Conservation (phyloP, 2,797 vertebrate genomes). For the Poecilia picta region DNA sequence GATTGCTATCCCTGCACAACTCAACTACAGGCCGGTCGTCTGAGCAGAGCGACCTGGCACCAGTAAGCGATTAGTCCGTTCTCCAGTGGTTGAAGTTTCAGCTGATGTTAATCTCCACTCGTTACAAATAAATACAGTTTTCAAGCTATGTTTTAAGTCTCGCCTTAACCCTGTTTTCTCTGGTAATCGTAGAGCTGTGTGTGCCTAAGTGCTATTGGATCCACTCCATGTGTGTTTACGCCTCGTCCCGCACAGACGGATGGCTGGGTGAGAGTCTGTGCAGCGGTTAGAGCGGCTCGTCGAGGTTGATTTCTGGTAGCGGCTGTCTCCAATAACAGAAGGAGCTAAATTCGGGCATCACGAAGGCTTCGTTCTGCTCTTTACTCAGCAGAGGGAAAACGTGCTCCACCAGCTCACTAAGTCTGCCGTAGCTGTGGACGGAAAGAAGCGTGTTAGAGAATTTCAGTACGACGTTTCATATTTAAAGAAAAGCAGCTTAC, state of each 20-base stretch:
- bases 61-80: constrained; percentile 11
- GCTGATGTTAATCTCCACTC: constrained; percentile 7
- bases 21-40: constrained; percentile 10
- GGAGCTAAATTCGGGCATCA: constrained; percentile 94
- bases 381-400: constrained; percentile 94
- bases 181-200: constrained; percentile 13
- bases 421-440: constrained; percentile 86
- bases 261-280: constrained; percentile 28
- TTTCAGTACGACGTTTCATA: not conserved
- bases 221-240: constrained; percentile 35
- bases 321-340: constrained; percentile 98
- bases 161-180: constrained; percentile 29
- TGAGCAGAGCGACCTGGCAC: constrained; percentile 20
- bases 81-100: constrained; percentile 6
- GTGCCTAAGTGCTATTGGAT: constrained; percentile 23
- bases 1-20: constrained; percentile 10
- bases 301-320: constrained; percentile 87
- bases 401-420: constrained; percentile 97
- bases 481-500: not conserved
- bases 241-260: constrained; percentile 17
- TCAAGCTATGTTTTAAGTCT: constrained; percentile 1
- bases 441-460: not conserved
- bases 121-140: constrained; percentile 25
- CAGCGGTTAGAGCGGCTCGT: constrained; percentile 86
- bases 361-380: constrained; percentile 95